Percentiles rank a stretch among this genome's conserved stretches.
phyloP scores from a whole-genome alignment of 2,888 invertebrate species.

The Lepas anatifera region DNA sequence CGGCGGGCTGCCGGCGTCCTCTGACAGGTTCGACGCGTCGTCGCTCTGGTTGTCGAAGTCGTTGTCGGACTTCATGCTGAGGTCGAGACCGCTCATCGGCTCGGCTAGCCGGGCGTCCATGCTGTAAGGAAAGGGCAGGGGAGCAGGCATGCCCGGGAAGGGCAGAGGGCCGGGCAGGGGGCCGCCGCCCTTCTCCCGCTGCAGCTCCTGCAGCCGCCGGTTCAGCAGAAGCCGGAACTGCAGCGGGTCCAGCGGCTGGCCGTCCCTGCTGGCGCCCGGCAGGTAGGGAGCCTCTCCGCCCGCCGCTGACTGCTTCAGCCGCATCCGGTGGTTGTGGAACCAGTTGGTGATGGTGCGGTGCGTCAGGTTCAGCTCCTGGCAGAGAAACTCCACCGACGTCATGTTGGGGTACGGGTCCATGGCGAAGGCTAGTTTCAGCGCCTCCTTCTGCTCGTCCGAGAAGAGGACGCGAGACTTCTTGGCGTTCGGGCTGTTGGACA shows the following conservation, averaged over 20 bases:
- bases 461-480: constrained; percentile 95
- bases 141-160: constrained; percentile 48
- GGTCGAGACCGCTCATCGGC: constrained; percentile 69
- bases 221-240: constrained; percentile 78
- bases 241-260: constrained; percentile 61
- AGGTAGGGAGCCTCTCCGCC: constrained; percentile 19
- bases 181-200: constrained; percentile 47
- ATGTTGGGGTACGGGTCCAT: constrained; percentile 96
- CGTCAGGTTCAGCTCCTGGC: constrained; percentile 76
- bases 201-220: constrained; percentile 75
- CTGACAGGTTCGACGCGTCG: not conserved
- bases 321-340: constrained; percentile 99
- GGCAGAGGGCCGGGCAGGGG: constrained; percentile 33
- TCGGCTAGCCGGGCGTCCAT: constrained; percentile 30
- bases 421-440: constrained; percentile 81
- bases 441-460: constrained; percentile 97
- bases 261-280: constrained; percentile 19
- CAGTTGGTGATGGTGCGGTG: constrained; percentile 97
- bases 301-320: constrained; percentile 58
- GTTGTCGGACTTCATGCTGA: constrained; percentile 65
- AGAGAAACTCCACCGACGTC: constrained; percentile 89
- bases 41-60: constrained; percentile 44
- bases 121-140: constrained; percentile 10
- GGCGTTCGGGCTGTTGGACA: constrained; percentile 39
- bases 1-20: not conserved